Conservation (phyloP, 2,888 invertebrate species). For the Sylvicola fuscatus region DNA sequence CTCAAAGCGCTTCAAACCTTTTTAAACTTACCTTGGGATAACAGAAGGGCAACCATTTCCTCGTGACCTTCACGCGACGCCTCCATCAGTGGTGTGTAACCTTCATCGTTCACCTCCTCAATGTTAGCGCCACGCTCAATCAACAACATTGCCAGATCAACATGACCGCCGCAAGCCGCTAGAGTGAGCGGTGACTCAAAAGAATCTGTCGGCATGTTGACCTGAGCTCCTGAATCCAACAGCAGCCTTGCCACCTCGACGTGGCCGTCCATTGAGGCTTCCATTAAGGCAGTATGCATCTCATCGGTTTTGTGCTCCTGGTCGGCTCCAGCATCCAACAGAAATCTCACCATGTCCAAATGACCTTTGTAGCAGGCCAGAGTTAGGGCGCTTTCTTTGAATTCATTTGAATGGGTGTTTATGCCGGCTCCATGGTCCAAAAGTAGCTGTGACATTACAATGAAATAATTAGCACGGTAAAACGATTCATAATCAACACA, state of each 20-base stretch:
- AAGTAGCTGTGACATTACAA: conserved; percentile 43
- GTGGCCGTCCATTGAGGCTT: conserved; percentile 99
- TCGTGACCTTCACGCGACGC: conserved; percentile 97
- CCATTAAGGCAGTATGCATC: conserved; percentile 99
- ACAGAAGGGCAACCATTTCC: conserved; percentile 87
- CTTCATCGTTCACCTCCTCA: conserved; percentile 98
- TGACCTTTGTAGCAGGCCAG: conserved; percentile 91
- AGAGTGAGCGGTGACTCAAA: conserved; percentile 97
- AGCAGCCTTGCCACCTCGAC: conserved; percentile 90
- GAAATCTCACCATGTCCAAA: conserved; percentile 90
- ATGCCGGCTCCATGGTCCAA: conserved; percentile 90
- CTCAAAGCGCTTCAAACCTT: too few species aligned
- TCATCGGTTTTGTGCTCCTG: conserved; percentile 98
- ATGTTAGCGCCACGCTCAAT: conserved; percentile 96
- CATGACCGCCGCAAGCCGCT: conserved; percentile 97
- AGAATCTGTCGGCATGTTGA: conserved; percentile 97
- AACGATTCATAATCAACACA: not conserved
- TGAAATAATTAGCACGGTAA: too few species aligned
- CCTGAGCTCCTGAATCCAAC: conserved; percentile 90
- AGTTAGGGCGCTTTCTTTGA: conserved; percentile 94
- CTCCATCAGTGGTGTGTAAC: conserved; percentile 98
- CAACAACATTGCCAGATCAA: conserved; percentile 85
- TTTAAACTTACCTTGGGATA: conserved; percentile 48
- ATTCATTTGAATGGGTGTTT: conserved; percentile 97
- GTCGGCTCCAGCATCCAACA: conserved; percentile 90